Conservation (phyloP, 2,888 invertebrate genomes). For the Neoitamus cyanurus region DNA sequence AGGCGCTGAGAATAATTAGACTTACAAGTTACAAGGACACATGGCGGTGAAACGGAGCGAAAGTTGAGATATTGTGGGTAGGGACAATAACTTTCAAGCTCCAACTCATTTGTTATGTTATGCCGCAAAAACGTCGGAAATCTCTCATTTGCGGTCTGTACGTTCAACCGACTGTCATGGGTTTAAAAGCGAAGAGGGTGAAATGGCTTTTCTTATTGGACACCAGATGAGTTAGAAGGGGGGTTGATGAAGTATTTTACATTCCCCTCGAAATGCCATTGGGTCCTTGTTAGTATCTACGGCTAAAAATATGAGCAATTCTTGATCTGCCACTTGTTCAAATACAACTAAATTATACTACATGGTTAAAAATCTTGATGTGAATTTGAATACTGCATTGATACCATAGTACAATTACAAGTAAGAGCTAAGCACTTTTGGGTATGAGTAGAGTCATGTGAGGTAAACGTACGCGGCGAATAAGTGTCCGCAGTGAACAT, state of each 20-base stretch:
- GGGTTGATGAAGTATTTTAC: not conserved
- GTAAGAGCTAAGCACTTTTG: no score
- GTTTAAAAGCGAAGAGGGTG: not conserved
- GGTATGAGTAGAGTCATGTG: no score
- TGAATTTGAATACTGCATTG: no score
- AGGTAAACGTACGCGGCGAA: no score
- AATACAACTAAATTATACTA: no score
- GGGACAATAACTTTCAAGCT: not conserved
- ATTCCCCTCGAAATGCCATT: not conserved
- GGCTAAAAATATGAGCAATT: no score
- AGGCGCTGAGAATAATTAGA: not conserved
- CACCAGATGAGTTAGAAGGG: not conserved
- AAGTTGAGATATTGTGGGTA: not conserved
- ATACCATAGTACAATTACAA: no score
- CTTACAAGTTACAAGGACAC: not conserved
- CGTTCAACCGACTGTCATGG: not conserved
- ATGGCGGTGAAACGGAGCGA: not conserved
- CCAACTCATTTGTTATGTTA: not conserved
- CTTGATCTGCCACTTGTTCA: no score
- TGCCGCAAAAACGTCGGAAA: not conserved
- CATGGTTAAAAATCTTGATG: no score
- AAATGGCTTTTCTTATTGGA: not conserved
- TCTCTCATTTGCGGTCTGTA: not conserved
- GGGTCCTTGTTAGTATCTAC: no score
- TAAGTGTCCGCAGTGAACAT: no score